Conservation (phyloP, 2,888 invertebrate species). For the Oxycera nigricornis region DNA sequence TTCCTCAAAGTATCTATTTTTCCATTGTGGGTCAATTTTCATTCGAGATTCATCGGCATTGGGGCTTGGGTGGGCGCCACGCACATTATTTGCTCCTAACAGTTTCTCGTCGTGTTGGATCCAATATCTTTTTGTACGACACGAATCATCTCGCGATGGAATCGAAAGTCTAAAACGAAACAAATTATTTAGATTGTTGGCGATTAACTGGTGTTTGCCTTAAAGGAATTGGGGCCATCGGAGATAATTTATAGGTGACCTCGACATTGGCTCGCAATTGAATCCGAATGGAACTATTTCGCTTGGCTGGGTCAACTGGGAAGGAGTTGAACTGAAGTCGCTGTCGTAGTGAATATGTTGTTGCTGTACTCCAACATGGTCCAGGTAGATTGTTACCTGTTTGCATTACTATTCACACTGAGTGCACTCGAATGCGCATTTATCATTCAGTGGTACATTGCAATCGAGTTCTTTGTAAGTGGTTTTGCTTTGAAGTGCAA, state of each 20-base stretch:
- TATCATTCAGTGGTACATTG: neutral
- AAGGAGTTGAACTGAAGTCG: neutral
- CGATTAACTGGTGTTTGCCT: neutral
- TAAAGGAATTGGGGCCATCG: constrained; percentile 21
- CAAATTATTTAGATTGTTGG: neutral
- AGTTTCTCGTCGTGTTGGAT: too few species aligned
- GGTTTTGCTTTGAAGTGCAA: neutral
- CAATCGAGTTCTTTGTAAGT: neutral
- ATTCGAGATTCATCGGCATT: too few species aligned
- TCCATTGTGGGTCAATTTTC: too few species aligned
- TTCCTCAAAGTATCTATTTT: too few species aligned
- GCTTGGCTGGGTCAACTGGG: neutral
- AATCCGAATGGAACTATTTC: neutral
- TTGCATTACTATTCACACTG: neutral
- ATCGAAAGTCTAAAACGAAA: neutral
- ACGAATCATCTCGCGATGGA: neutral
- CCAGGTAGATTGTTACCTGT: neutral
- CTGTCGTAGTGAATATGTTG: neutral
- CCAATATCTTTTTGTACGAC: too few species aligned
- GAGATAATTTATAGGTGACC: constrained; percentile 6
- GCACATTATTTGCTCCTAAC: too few species aligned
- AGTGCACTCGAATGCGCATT: neutral
- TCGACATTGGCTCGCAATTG: constrained; percentile 20
- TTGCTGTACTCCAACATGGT: neutral
- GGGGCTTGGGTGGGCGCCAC: too few species aligned